These are phyloP conservation scores for Pionites leucogaster DNA, from an alignment of 2,113 vertebrate species.

Conservation along the genomic window DNA sequence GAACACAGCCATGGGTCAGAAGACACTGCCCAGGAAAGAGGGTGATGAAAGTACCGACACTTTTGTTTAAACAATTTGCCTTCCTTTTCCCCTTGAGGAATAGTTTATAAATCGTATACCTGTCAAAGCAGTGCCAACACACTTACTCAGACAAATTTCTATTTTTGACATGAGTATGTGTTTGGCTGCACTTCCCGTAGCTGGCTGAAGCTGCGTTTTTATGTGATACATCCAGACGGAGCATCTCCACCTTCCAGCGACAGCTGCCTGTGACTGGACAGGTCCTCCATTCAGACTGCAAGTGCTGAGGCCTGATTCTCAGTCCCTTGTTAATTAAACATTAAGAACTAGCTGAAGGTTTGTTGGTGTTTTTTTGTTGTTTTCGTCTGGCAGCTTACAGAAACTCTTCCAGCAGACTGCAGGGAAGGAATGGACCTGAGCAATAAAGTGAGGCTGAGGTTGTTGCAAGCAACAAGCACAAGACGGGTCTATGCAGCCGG, in stretches of 20 bases:
- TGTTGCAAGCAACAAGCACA: neutral
- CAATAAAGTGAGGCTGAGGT: neutral
- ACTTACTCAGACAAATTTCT: neutral
- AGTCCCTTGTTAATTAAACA: neutral
- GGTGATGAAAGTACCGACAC: conserved; percentile 13
- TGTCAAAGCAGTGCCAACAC: neutral
- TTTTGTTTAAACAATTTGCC: conserved; percentile 19
- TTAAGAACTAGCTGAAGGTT: neutral
- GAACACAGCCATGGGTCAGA: neutral
- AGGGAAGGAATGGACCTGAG: neutral
- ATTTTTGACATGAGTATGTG: conserved; percentile 29
- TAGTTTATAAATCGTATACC: conserved; percentile 5
- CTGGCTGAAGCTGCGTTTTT: neutral
- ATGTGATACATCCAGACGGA: neutral
- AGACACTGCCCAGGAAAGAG: neutral
- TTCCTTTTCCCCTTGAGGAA: neutral
- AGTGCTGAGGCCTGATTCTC: neutral
- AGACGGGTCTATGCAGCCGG: fast-evolving
- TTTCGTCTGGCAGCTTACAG: neutral
- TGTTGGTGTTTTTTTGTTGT: too few relatives aligned
- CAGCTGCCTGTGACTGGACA: neutral
- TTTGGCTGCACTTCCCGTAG: neutral
- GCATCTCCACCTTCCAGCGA: fast-evolving
- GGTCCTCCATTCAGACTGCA: neutral
- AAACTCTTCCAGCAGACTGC: neutral